These are phyloP conservation scores for Zaprionus lineosus DNA, from an alignment of 2,888 invertebrate genomes.

Conservation along the genomic window DNA sequence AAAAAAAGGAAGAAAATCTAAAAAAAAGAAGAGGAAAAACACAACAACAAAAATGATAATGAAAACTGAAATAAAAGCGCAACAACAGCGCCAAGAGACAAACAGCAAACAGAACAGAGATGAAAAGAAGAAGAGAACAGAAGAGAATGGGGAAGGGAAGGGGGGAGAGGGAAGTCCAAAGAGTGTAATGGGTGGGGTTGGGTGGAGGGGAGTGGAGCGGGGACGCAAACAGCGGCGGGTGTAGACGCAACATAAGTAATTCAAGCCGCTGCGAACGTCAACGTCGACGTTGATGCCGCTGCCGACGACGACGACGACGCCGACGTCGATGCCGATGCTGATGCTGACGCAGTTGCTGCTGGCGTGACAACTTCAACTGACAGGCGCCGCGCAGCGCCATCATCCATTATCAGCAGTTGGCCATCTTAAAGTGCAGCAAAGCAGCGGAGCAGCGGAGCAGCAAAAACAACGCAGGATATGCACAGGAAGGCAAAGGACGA, in stretches of 20 bases:
- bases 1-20: neutral
- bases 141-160: neutral
- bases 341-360: slow-evolving; percentile 43
- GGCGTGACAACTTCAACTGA: slow-evolving; percentile 77
- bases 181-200: neutral
- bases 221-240: neutral
- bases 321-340: slow-evolving; percentile 33
- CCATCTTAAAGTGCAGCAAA: slow-evolving; percentile 73
- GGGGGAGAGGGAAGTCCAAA: neutral
- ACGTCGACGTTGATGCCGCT: slow-evolving; percentile 17
- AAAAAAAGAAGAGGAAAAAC: slow-evolving; percentile 1
- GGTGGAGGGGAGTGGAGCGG: neutral
- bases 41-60: slow-evolving; percentile 63
- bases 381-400: slow-evolving; percentile 71
- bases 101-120: slow-evolving; percentile 37
- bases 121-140: slow-evolving; percentile 7
- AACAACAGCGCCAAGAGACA: slow-evolving; percentile 65
- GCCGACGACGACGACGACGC: slow-evolving; percentile 59
- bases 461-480: slow-evolving; percentile 43
- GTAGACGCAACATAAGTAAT: slow-evolving; percentile 60
- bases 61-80: slow-evolving; percentile 77
- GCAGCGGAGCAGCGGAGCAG: slow-evolving; percentile 6
- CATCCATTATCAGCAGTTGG: slow-evolving; percentile 79
- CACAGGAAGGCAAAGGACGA: slow-evolving; percentile 26
- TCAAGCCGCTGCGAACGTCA: slow-evolving; percentile 67